Evolutionary conservation across 1,140 invertebrate genomes (phyloP).

Genomic region (Drosophila subobscura): DNA sequence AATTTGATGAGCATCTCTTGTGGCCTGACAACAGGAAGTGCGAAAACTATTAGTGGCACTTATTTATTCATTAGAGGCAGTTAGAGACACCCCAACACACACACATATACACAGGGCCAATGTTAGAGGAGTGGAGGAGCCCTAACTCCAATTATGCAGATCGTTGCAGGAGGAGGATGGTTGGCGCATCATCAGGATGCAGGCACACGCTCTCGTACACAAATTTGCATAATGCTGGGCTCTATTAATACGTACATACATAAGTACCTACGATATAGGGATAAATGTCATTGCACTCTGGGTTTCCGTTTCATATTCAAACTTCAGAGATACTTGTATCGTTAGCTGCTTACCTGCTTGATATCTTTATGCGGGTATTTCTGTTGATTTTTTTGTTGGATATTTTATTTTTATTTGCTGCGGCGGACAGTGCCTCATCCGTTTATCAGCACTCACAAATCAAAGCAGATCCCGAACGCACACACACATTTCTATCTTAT

Average conservation of each 20-base stretch:
- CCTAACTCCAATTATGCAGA: conserved; percentile 66
- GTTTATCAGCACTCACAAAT: conserved; percentile 64
- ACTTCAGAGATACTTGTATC: conserved; percentile 36
- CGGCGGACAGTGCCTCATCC: conserved; percentile 41
- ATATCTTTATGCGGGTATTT: conserved; percentile 30
- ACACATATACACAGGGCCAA: conserved; percentile 2
- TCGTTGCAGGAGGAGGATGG: conserved; percentile 23
- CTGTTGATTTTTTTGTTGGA: conserved; percentile 16
- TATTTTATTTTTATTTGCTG: conserved; percentile 32
- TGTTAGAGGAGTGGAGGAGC: background rate
- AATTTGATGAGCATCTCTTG: conserved; percentile 55
- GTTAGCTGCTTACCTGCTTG: conserved; percentile 49
- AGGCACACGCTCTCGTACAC: conserved; percentile 33
- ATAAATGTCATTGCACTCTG: conserved; percentile 58
- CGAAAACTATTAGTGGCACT: conserved; percentile 82
- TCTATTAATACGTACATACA: conserved; percentile 25
- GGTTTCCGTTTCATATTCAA: conserved; percentile 9
- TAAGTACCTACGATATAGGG: conserved; percentile 15
- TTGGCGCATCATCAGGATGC: conserved; percentile 52
- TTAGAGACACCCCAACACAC: conserved; percentile 68
- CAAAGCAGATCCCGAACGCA: conserved; percentile 38
- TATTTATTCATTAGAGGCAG: conserved; percentile 82
- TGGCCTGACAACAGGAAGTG: conserved; percentile 69
- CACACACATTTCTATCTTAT: conserved; percentile 16
- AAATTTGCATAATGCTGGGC: conserved; percentile 69